Percentiles rank a stretch among this genome's conserved stretches.
Conservation (phyloP, 2,797 vertebrate genomes). For the Myotis pilosus region DNA sequence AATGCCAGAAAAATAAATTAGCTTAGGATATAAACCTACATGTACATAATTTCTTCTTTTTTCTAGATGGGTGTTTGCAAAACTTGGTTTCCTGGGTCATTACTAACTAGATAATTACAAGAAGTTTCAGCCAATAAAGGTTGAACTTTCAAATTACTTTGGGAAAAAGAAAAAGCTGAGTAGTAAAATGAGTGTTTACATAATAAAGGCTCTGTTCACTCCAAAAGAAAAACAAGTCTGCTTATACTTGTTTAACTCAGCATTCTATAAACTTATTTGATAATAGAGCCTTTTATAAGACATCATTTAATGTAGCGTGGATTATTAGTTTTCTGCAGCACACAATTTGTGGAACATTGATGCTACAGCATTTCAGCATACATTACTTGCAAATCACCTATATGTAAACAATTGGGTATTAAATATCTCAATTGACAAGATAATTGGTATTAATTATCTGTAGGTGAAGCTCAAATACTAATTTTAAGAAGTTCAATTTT, state of each 20-base stretch:
- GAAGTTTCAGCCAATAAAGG: neutral
- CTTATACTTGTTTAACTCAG: neutral
- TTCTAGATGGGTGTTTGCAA: slow-evolving; percentile 33
- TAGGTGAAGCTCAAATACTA: neutral
- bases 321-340: neutral
- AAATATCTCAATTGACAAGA: neutral
- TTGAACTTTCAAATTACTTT: slow-evolving; percentile 53
- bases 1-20: neutral
- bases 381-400: neutral
- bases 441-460: neutral
- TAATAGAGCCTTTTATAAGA: neutral
- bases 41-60: neutral
- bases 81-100: slow-evolving; percentile 17
- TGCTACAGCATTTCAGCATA: neutral
- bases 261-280: neutral
- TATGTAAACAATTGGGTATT: neutral
- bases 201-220: slow-evolving; percentile 35
- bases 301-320: neutral
- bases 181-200: slow-evolving; percentile 47
- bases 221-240: neutral
- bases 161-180: neutral
- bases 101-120: slow-evolving; percentile 43
- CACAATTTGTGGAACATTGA: neutral
- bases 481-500: neutral
- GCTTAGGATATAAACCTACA: neutral